These are phyloP conservation scores for Pteropus rufus DNA, from an alignment of 2,797 vertebrate genomes.

Conservation along the genomic window DNA sequence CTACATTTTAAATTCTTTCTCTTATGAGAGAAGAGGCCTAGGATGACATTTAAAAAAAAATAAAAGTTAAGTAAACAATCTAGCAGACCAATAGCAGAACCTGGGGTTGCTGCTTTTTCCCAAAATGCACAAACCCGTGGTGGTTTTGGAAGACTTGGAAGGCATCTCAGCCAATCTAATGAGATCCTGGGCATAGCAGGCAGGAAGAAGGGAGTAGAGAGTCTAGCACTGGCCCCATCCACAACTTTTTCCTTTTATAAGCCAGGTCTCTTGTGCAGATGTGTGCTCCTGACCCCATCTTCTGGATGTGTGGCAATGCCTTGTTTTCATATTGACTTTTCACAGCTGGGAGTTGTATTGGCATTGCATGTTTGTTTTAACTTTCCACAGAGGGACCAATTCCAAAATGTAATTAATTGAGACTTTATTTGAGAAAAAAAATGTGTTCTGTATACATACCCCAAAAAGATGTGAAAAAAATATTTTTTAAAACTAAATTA, in stretches of 20 bases:
- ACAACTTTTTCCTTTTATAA: not conserved
- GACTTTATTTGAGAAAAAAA: not conserved
- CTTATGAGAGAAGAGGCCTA: not conserved
- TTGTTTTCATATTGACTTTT: not conserved
- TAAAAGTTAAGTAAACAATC: not conserved
- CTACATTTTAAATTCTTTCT: constrained; percentile 27
- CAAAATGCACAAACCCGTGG: not conserved
- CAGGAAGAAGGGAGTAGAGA: not conserved
- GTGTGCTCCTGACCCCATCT: not conserved
- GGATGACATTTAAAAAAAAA: not conserved
- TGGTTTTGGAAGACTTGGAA: not conserved
- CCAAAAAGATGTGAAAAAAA: not conserved
- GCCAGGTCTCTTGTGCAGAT: not conserved
- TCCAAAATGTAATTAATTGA: constrained; percentile 41
- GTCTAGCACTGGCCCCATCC: not conserved
- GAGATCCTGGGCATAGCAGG: not conserved
- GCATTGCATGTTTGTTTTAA: not conserved
- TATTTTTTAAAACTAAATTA: constrained; percentile 41
- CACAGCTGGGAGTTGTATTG: not conserved
- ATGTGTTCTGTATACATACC: not conserved
- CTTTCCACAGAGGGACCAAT: not conserved
- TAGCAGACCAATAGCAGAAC: not conserved
- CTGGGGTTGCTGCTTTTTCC: not conserved
- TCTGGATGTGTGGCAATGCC: not conserved
- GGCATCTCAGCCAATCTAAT: not conserved